phyloP scores from a whole-genome alignment of 2,888 invertebrate species.

The Sussaba pulchella region DNA sequence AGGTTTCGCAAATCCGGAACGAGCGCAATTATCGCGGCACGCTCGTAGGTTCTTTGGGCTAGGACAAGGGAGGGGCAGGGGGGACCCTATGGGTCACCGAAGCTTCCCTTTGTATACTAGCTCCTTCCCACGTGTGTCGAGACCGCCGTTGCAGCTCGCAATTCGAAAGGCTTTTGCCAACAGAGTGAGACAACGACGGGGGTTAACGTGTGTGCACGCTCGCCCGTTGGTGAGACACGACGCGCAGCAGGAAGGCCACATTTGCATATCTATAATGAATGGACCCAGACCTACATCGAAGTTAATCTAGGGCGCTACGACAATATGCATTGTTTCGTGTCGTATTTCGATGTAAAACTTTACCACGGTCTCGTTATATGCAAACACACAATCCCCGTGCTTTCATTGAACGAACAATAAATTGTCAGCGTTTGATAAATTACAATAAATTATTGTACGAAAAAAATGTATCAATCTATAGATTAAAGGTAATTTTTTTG shows the following conservation, averaged over 20 bases:
- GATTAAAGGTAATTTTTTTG: constrained; percentile 52
- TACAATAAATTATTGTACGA: no score
- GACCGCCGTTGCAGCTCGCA: constrained; percentile 42
- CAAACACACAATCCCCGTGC: constrained; percentile 2
- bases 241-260: constrained; percentile 63
- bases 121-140: constrained; percentile 56
- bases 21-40: constrained; percentile 54
- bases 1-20: constrained; percentile 40
- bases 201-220: neutral
- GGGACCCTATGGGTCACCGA: constrained; percentile 52
- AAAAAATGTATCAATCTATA: constrained; percentile 1
- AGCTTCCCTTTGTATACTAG: constrained; percentile 55
- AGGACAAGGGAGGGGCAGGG: no score
- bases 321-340: constrained; percentile 61
- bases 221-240: constrained; percentile 56
- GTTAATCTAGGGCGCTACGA: constrained; percentile 65
- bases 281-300: constrained; percentile 66
- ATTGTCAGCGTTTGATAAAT: no score
- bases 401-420: constrained; percentile 34
- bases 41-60: constrained; percentile 46
- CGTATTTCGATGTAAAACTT: constrained; percentile 49
- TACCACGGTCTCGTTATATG: neutral
- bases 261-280: constrained; percentile 66
- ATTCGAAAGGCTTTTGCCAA: constrained; percentile 57
- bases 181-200: constrained; percentile 21